Evolutionary conservation across 2,113 vertebrate species (phyloP).

Genomic region (Elephas maximus): DNA sequence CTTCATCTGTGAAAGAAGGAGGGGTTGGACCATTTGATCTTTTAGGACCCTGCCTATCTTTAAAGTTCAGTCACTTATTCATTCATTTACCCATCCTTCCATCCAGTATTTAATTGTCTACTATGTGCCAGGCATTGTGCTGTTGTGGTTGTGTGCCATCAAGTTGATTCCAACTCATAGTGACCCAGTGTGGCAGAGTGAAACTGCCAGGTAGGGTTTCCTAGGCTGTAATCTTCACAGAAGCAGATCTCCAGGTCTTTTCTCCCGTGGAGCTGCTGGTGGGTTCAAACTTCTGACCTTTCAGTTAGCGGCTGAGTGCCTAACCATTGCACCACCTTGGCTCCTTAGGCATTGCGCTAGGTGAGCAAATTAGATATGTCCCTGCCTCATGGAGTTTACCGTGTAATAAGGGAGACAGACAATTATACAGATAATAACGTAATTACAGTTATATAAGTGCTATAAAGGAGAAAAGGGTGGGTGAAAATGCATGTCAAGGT

Average conservation of each 20-base stretch:
- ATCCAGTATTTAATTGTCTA: background rate
- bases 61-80: background rate
- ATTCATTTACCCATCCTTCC: background rate
- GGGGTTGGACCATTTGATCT: background rate
- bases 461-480: background rate
- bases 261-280: background rate
- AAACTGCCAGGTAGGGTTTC: background rate
- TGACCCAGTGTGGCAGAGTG: background rate
- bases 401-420: background rate
- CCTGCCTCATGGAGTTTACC: background rate
- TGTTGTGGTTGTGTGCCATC: background rate
- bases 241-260: background rate
- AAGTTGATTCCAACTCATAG: background rate
- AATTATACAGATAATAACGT: background rate
- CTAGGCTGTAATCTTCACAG: background rate
- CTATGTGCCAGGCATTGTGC: background rate
- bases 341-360: background rate
- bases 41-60: background rate
- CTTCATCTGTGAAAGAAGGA: background rate
- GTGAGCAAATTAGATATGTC: background rate
- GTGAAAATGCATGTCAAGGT: background rate
- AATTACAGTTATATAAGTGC: background rate
- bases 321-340: background rate
- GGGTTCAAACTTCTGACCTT: background rate
- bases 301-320: background rate